Evolutionary conservation across 30 jellyfish, hydroid and myxozoan genomes (phyloP).

Genomic region (Hydra vulgaris): DNA sequence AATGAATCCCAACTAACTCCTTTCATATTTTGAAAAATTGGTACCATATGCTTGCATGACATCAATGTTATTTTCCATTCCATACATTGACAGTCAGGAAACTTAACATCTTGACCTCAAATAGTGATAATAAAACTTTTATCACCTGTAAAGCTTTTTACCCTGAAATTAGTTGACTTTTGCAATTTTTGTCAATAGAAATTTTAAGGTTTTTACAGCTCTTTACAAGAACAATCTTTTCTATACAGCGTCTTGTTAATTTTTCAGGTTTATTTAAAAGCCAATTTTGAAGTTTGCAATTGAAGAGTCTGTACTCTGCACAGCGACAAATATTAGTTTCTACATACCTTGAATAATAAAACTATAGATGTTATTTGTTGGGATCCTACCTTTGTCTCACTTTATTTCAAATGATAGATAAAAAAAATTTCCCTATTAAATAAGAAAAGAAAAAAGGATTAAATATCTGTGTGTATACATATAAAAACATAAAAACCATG

Average conservation of each 20-base stretch:
- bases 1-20: slow-evolving; percentile 4
- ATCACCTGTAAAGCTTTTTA: slow-evolving; percentile 2
- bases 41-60: slow-evolving; percentile 1
- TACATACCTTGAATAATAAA: slow-evolving; percentile 1
- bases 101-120: not conserved
- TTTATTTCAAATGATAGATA: too few relatives aligned
- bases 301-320: slow-evolving; percentile 12
- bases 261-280: not conserved
- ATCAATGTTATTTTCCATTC: not conserved
- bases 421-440: too few relatives aligned
- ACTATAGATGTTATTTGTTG: too few relatives aligned
- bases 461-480: too few relatives aligned
- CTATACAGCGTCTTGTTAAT: slow-evolving; percentile 1
- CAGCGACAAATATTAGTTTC: slow-evolving; percentile 5
- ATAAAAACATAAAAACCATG: too few relatives aligned
- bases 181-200: not conserved
- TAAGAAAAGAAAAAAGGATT: too few relatives aligned
- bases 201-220: slow-evolving; percentile 1
- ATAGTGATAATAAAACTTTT: not conserved
- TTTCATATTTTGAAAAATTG: not conserved
- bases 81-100: slow-evolving; percentile 1
- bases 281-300: not conserved
- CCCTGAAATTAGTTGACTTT: not conserved
- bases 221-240: slow-evolving; percentile 4
- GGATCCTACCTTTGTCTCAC: too few relatives aligned